These are phyloP conservation scores for Theristicus caerulescens DNA, from an alignment of 2,113 vertebrate genomes.

Conservation along the genomic window DNA sequence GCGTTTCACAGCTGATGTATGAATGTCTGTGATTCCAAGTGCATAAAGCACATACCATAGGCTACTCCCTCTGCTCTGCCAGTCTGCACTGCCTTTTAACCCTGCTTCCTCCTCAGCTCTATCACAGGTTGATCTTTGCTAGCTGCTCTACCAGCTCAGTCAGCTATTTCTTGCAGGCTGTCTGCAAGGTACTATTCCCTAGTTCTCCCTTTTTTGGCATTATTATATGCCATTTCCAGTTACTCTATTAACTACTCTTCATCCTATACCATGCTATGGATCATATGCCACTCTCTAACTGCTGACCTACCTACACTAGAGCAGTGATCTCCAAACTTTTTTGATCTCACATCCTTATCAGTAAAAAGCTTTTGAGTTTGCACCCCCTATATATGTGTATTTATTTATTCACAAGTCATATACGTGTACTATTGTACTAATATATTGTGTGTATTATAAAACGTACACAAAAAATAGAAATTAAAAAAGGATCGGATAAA, in stretches of 20 bases:
- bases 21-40: not conserved
- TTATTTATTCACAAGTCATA: not conserved
- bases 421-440: not conserved
- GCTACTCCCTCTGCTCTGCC: not conserved
- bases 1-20: not conserved
- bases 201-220: not conserved
- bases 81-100: not conserved
- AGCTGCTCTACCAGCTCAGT: not conserved
- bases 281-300: not conserved
- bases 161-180: not conserved
- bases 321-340: not conserved
- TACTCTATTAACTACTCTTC: not conserved
- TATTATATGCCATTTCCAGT: not conserved
- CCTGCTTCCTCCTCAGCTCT: not conserved
- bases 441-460: not conserved
- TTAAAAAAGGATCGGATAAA: not conserved
- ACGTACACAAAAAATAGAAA: not conserved
- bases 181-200: not conserved
- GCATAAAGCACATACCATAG: not conserved
- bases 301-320: not conserved
- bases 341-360: not conserved
- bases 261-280: not conserved
- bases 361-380: not conserved
- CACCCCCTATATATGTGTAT: not conserved
- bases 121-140: not conserved